Evolutionary conservation across 2,888 invertebrate genomes (phyloP), one percentile per base, ranked within the genome.

Genomic region (Synanthedon vespiformis): DNA sequence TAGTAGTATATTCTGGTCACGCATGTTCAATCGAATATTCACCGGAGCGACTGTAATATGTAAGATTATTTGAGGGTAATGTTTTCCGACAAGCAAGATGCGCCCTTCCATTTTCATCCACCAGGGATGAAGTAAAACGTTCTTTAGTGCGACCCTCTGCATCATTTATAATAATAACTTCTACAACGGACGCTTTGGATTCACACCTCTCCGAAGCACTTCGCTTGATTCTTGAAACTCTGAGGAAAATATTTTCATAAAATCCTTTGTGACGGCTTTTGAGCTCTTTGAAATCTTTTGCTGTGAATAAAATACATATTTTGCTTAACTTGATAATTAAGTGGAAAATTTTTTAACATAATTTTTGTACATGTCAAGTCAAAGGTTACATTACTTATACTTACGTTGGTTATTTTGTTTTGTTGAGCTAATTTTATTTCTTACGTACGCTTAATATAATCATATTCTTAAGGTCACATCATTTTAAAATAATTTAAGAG

Each of bases 121-220:
- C 51, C 55, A 61, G 61, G 66, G 57, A 57, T 55, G 65, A 65
- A 64, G 62, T 65, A 61, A 51, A 54, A 56, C 52, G 52, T 57
- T 65, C 65, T 70, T 67, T 64, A 61, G 65, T 59, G 65, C 65
- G 61, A 64, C 67, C 68, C 67, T 68, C 65, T 78, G 75, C 73
- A 76, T 77, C 73, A 76, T 81, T 80, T 77, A 79, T 77, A 74
- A 77, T 77, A 74, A 75, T 74, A 77, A 77, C 74, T 74, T 63
- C 65, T 64, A 64, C 63, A 68, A 65, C 60, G 69, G 69, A 69
- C 72, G 67, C 72, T 77, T 73, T 68, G 72, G 67, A 69, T 72
- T 78, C 68, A 66, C 74, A 77, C 74, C 73, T 75, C 62, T 61
- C 59, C 63, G 34, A 58, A 65, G 66, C 69, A 67, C 70, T 72